phyloP scores from a whole-genome alignment of 1,140 invertebrate genomes.

The Phthorimaea operculella region DNA sequence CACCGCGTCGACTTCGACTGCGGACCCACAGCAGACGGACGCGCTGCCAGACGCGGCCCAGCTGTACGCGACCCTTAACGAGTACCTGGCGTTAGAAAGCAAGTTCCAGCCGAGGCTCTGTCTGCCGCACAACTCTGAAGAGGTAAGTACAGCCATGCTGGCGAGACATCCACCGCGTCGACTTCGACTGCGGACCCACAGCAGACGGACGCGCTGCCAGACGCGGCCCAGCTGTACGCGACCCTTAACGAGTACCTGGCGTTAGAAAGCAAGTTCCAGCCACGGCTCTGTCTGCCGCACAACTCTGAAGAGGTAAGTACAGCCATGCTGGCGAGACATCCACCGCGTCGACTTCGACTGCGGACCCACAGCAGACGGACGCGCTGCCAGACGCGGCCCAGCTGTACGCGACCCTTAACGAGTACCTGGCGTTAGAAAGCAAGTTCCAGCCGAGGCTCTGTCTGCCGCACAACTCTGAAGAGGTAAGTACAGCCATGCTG shows the following conservation, averaged over 20 bases:
- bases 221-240: neutral
- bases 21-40: neutral
- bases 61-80: constrained; percentile 59
- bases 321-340: constrained; percentile 45
- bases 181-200: constrained; percentile 10
- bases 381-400: neutral
- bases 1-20: constrained; percentile 18
- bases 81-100: constrained; percentile 74
- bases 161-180: constrained; percentile 23
- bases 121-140: constrained; percentile 69
- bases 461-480: constrained; percentile 69
- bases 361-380: neutral
- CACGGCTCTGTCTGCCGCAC: constrained; percentile 71
- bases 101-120: constrained; percentile 77
- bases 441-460: constrained; percentile 77
- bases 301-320: constrained; percentile 51
- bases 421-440: constrained; percentile 74
- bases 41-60: neutral
- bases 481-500: no score
- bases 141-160: constrained; percentile 30
- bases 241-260: constrained; percentile 74
- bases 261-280: constrained; percentile 77
- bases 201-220: constrained; percentile 4
- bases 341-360: constrained; percentile 18
- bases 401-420: constrained; percentile 59